A percentile compares a stretch with the other conserved stretches of the same genome.
Conservation (phyloP, 2,888 invertebrate species). For the Habroteleia sp. region DNA sequence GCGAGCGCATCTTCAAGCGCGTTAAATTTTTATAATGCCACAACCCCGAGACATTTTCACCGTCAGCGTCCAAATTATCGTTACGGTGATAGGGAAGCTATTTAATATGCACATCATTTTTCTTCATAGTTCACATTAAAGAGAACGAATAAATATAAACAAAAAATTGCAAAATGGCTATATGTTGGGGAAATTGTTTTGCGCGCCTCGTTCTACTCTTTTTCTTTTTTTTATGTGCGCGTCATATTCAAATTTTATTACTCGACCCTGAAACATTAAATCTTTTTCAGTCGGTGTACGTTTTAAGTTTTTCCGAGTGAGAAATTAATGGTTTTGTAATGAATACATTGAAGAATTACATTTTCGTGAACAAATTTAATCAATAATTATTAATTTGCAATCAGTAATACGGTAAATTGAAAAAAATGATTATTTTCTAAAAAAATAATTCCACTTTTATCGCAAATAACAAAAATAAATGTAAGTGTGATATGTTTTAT, state of each 20-base stretch:
- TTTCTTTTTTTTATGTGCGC: constrained; percentile 4
- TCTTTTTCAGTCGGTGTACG: too few species aligned
- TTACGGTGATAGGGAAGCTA: constrained; percentile 3
- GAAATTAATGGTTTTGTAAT: too few species aligned
- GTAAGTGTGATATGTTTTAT: too few species aligned
- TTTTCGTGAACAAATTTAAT: too few species aligned
- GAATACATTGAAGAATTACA: too few species aligned
- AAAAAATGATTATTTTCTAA: too few species aligned
- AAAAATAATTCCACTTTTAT: too few species aligned
- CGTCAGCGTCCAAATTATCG: constrained; percentile 14
- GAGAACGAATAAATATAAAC: neutral
- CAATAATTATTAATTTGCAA: too few species aligned
- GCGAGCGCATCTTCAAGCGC: constrained; percentile 2
- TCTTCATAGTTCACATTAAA: too few species aligned
- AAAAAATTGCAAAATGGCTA: constrained; percentile 11
- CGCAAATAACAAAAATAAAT: too few species aligned
- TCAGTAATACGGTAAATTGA: too few species aligned
- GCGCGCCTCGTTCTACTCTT: neutral
- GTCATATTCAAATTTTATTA: constrained; percentile 22
- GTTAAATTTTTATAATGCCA: constrained; percentile 20
- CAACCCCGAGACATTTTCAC: constrained; percentile 7
- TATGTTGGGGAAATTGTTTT: constrained; percentile 23
- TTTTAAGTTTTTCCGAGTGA: too few species aligned
- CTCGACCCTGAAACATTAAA: constrained; percentile 6
- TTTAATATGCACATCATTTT: constrained; percentile 34